Base-by-base conservation (phyloP, 1,140 invertebrate species). In the Drosophila serrata region DNA sequence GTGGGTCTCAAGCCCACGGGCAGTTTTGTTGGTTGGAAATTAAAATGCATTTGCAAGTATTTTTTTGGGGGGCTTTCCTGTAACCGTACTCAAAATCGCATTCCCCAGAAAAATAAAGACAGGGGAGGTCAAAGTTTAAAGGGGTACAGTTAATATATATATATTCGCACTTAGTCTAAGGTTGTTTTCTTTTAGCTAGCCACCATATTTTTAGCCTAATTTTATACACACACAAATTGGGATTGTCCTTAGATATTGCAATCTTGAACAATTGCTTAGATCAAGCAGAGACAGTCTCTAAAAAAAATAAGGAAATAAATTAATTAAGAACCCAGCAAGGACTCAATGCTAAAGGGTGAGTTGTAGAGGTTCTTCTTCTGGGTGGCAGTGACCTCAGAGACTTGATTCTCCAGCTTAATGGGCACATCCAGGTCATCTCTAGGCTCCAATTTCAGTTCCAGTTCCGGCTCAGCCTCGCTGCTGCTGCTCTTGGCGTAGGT, bases 341-440 rank as follows among this genome's bases (percentile, higher is more conserved):
- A 97, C 88, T 97, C 96, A 94, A 97, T 97, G 93, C 96, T 97
- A 94, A 97, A 97, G 17, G 96, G 96, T 91, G 79, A 88, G 29
- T 73, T 86, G 40, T 79, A 78, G 37, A 72, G 74, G 7, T 42
- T 9, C 55, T 73, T 81, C 12, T 19, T 63, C 37, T 59, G 55
- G 11, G n/a, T 8, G 39, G 40, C 19, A 9, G 19, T 43, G 11
- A 43, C 40, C 40, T 43, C 9, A 0, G 9, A 11, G 33, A 43
- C 19, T 12, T 39, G 29, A 3, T 51, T 31, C 39, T 51, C 64
- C 82, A 60, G 69, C 61, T 59, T 75, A 62, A 45, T 59, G 31
- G 27, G 40, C 39, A 40, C 22, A 0, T 31, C 31, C 2, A 39
- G 27, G 31, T 40, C 51, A 15, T 43, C 35, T 6, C 9, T 4